phyloP scores from a whole-genome alignment of 1,140 invertebrate genomes.

The Eufriesea mexicana region DNA sequence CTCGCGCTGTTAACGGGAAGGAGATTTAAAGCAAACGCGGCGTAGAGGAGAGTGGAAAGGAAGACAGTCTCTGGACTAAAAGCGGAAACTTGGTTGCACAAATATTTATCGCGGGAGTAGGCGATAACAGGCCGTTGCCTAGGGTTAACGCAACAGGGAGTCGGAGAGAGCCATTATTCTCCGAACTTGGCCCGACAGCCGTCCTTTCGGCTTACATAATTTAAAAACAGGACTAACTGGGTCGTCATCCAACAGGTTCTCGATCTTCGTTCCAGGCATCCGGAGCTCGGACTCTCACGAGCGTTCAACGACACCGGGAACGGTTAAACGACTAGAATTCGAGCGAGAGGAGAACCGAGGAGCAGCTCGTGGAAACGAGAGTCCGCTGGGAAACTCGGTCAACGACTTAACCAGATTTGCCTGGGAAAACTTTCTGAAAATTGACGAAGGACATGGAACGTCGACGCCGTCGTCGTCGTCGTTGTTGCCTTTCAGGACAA shows the following conservation, averaged over 20 bases:
- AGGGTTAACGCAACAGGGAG: constrained; percentile 25
- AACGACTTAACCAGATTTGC: constrained; percentile 51
- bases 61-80: no score
- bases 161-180: neutral
- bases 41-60: neutral
- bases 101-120: constrained; percentile 6
- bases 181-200: neutral
- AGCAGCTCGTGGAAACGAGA: neutral
- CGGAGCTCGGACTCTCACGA: neutral
- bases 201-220: constrained; percentile 17
- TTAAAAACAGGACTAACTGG: constrained; percentile 15
- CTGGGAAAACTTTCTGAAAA: constrained; percentile 42
- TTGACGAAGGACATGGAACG: constrained; percentile 7
- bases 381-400: constrained; percentile 31
- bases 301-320: constrained; percentile 5
- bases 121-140: neutral
- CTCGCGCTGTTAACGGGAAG: neutral
- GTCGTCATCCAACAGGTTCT: constrained; percentile 41
- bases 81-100: neutral
- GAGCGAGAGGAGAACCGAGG: neutral
- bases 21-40: neutral
- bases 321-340: constrained; percentile 1
- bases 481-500: constrained; percentile 62
- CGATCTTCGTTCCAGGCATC: constrained; percentile 7
- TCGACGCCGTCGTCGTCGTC: constrained; percentile 6